phyloP scores from a whole-genome alignment of 2,888 invertebrate genomes.

The Mystacides longicornis region DNA sequence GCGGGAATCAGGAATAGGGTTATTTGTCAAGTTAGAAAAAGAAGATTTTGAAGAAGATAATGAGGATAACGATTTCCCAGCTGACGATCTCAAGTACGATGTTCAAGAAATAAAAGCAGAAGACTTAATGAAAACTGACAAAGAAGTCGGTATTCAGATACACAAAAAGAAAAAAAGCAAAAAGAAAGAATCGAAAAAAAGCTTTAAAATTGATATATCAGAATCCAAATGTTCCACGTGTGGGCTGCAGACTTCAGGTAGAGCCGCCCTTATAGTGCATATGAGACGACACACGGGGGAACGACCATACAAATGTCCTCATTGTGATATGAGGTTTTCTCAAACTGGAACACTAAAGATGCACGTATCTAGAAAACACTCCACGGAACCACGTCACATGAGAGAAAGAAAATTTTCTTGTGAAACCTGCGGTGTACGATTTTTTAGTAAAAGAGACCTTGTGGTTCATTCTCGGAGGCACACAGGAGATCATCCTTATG shows the following conservation, averaged over 20 bases:
- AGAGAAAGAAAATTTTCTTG: conserved; percentile 41
- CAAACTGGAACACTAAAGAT: conserved; percentile 38
- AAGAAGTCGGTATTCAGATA: not conserved
- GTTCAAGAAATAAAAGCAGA: not conserved
- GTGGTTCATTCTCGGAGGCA: conserved; percentile 32
- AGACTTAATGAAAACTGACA: not conserved
- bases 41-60: conserved; percentile 1
- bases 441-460: conserved; percentile 9
- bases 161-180: not conserved
- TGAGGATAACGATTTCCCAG: not conserved
- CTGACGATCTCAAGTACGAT: not conserved
- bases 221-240: conserved; percentile 11
- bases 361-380: conserved; percentile 34
- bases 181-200: conserved; percentile 6
- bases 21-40: conserved; percentile 4
- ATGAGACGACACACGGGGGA: conserved; percentile 22
- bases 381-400: conserved; percentile 38
- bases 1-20: not conserved
- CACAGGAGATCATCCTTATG: conserved; percentile 41
- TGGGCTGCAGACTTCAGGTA: conserved; percentile 8
- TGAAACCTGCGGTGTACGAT: conserved; percentile 25
- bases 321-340: conserved; percentile 31
- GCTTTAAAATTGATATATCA: conserved; percentile 1
- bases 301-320: conserved; percentile 32
- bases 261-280: conserved; percentile 18